Evolutionary conservation across 2,888 invertebrate species (phyloP).

Genomic region (Fissipunctia ypsillon): DNA sequence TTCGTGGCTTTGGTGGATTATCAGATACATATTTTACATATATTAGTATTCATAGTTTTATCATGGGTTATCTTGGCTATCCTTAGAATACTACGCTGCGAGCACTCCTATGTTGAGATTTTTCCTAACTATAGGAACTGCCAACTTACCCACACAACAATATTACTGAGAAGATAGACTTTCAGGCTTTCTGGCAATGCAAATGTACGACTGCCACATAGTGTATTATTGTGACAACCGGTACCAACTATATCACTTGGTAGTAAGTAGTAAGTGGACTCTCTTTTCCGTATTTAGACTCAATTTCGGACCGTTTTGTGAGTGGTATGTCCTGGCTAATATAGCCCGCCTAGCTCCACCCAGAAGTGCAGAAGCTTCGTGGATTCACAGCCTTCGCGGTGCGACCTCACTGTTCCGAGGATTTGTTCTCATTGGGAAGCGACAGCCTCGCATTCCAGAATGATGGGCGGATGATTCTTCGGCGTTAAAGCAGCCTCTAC

Average conservation of each 20-base stretch:
- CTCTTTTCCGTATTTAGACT: neutral
- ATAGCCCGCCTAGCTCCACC: neutral
- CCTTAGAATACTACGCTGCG: neutral
- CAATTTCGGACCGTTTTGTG: neutral
- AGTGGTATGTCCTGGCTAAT: neutral
- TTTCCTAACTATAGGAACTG: neutral
- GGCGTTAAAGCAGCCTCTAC: neutral
- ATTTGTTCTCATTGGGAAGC: neutral
- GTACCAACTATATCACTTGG: neutral
- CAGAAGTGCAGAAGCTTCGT: neutral
- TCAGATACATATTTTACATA: no score
- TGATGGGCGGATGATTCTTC: neutral
- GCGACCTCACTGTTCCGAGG: neutral
- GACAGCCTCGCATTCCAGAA: neutral
- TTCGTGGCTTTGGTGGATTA: neutral
- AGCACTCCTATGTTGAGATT: neutral
- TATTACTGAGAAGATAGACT: neutral
- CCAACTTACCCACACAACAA: neutral
- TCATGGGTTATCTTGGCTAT: neutral
- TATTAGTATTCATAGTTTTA: neutral
- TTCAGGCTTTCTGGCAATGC: neutral
- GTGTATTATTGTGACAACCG: neutral
- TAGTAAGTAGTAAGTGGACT: neutral
- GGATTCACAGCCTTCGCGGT: neutral
- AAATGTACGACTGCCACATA: neutral